These are phyloP conservation scores for Euplagia quadripunctaria DNA, from an alignment of 2,888 invertebrate species.

Conservation along the genomic window DNA sequence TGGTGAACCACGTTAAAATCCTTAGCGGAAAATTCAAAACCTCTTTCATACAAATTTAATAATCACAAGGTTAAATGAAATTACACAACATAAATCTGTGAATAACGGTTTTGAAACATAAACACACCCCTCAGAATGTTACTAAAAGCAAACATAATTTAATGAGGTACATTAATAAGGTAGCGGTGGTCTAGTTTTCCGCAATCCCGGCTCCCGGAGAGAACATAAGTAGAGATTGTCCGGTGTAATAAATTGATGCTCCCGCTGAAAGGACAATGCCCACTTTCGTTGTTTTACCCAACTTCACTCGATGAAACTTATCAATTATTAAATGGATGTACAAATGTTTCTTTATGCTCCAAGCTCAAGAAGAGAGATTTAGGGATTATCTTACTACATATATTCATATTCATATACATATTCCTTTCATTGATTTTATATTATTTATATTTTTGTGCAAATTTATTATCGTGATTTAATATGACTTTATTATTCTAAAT, in stretches of 20 bases:
- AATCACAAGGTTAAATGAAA: conserved; percentile 26
- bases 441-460: too few relatives aligned
- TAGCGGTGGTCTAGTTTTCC: conserved; percentile 42
- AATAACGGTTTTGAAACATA: conserved; percentile 8
- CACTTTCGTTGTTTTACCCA: conserved; percentile 34
- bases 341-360: conserved; percentile 23
- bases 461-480: too few relatives aligned
- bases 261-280: conserved; percentile 36
- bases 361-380: conserved; percentile 7
- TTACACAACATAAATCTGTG: conserved; percentile 1
- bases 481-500: too few relatives aligned
- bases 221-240: conserved; percentile 44
- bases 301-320: conserved; percentile 26
- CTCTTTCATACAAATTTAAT: conserved; percentile 8
- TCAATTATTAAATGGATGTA: conserved; percentile 24
- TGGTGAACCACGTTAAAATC: conserved; percentile 33
- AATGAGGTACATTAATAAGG: conserved; percentile 54
- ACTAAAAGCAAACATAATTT: conserved; percentile 52
- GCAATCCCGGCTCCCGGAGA: conserved; percentile 31
- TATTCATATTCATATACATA: neutral
- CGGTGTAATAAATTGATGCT: conserved; percentile 42
- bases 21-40: neutral
- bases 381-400: conserved; percentile 3
- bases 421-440: neutral
- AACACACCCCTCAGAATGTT: conserved; percentile 32